Percentiles rank a stretch among this genome's conserved stretches.
phyloP scores from a whole-genome alignment of 2,888 invertebrate species.

The Heliconius ethilla region DNA sequence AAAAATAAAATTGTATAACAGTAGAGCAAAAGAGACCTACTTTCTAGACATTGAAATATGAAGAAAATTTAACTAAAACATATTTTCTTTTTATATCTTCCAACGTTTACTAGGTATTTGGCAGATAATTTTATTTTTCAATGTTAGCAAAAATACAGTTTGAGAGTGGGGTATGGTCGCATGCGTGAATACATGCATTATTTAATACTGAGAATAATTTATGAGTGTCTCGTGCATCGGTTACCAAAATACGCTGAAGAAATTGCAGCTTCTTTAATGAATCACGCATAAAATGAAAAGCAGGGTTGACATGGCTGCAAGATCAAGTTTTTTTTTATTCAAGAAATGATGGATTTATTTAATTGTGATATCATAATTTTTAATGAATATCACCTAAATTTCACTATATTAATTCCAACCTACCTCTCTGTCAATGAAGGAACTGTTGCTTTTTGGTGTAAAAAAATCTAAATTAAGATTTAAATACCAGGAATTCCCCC shows the following conservation, averaged over 20 bases:
- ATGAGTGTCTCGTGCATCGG: conserved; percentile 44
- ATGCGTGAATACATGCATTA: conserved; percentile 40
- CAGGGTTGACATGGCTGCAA: conserved; percentile 38
- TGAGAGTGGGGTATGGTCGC: conserved; percentile 21
- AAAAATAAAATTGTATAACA: too few relatives aligned
- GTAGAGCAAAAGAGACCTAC: too few relatives aligned
- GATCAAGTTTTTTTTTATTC: not conserved
- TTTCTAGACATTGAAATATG: too few relatives aligned
- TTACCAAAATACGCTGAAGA: conserved; percentile 44
- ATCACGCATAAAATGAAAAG: conserved; percentile 38
- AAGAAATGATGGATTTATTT: not conserved
- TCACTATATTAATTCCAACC: not conserved
- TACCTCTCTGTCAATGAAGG: not conserved
- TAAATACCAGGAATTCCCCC: not conserved
- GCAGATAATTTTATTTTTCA: not conserved
- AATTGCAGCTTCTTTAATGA: conserved; percentile 47
- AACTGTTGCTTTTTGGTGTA: not conserved
- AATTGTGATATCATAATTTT: not conserved
- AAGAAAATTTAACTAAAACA: not conserved
- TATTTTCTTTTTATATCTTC: not conserved
- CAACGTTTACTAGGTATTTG: not conserved
- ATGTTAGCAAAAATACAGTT: not conserved
- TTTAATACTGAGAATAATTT: conserved; percentile 46
- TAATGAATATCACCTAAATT: not conserved
- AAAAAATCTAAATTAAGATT: not conserved